These are phyloP conservation scores for Lathamus discolor DNA, from an alignment of 2,113 vertebrate species.

Conservation along the genomic window DNA sequence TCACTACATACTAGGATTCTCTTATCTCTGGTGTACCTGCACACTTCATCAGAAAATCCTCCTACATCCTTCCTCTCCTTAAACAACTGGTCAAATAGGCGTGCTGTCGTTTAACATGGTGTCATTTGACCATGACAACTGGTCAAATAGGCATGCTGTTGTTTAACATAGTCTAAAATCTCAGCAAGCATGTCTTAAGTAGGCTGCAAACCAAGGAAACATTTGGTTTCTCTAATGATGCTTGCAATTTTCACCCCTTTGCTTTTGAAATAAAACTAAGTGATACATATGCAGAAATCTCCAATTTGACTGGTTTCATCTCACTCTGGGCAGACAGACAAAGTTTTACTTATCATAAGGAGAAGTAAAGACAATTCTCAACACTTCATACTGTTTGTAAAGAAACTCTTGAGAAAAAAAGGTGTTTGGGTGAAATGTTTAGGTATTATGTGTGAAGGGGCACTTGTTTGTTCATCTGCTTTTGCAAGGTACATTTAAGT, in stretches of 20 bases:
- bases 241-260: not conserved
- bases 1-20: not conserved
- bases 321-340: not conserved
- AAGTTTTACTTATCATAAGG: not conserved
- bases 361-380: not conserved
- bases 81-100: not conserved
- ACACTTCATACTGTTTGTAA: not conserved
- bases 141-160: not conserved
- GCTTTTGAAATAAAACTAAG: not conserved
- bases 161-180: not conserved
- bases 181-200: not conserved
- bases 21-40: not conserved
- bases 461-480: not conserved
- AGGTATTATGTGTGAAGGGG: not conserved
- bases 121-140: not conserved
- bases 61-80: not conserved
- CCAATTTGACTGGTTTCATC: accelerated
- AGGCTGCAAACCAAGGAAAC: not conserved
- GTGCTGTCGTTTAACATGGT: not conserved
- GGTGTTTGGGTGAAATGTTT: not conserved
- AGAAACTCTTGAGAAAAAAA: not conserved
- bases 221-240: not conserved
- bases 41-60: not conserved
- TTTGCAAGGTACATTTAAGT: not conserved
- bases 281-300: not conserved